phyloP scores from a whole-genome alignment of 2,888 invertebrate genomes.

The Lutraria lutraria region DNA sequence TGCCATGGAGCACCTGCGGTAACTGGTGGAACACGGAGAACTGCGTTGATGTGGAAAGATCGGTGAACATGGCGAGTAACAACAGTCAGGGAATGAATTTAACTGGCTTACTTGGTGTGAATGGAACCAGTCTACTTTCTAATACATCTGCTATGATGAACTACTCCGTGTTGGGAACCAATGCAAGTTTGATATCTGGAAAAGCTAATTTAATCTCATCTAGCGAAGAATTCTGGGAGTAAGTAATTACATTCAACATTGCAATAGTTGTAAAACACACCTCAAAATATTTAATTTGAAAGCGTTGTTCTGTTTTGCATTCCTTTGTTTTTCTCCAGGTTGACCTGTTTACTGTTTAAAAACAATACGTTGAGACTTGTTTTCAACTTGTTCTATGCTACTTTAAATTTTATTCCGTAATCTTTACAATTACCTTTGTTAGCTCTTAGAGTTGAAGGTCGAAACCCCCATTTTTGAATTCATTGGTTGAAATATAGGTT shows the following conservation, averaged over 20 bases:
- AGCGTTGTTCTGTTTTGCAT: not conserved
- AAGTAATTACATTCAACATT: constrained; percentile 65
- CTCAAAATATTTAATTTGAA: not conserved
- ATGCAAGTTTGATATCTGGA: not conserved
- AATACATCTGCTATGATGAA: constrained; percentile 18
- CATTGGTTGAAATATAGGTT: constrained; percentile 6
- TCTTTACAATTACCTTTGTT: not conserved
- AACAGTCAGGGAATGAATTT: not conserved
- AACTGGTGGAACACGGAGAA: constrained; percentile 85
- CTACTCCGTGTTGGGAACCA: constrained; percentile 32
- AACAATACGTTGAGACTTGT: not conserved
- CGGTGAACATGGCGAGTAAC: constrained; percentile 29
- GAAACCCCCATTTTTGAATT: not conserved
- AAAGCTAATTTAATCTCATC: constrained; percentile 62
- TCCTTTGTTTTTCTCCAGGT: not conserved
- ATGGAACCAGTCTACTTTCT: constrained; percentile 21
- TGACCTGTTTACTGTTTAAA: not conserved
- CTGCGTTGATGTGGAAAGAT: constrained; percentile 70
- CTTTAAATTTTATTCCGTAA: not conserved
- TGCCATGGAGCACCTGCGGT: constrained; percentile 86
- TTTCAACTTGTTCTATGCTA: not conserved
- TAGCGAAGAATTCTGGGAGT: constrained; percentile 84
- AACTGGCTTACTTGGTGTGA: constrained; percentile 5
- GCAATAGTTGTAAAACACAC: not conserved
- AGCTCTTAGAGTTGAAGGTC: not conserved